Conservation (phyloP, 2,797 vertebrate genomes). For the Onychomys leucogaster region DNA sequence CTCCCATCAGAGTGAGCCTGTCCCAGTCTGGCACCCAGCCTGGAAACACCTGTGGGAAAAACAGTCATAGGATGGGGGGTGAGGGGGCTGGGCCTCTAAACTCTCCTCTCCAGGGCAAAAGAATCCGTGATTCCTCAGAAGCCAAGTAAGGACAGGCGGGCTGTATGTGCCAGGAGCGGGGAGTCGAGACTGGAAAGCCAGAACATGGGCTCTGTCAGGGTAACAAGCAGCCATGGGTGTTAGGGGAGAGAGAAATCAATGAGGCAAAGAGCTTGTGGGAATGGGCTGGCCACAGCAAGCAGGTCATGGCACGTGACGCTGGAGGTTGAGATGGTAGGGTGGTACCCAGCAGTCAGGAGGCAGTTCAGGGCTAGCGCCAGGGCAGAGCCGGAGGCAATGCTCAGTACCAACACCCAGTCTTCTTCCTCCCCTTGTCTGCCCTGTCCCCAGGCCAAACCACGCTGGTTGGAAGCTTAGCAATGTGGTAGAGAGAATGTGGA, state of each 20-base stretch:
- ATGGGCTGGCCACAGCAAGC: neutral
- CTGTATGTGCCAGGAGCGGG: neutral
- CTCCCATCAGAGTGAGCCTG: neutral
- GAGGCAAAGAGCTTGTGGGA: neutral
- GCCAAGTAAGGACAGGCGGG: neutral
- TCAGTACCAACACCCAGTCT: neutral
- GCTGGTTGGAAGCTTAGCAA: neutral
- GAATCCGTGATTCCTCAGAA: fast-evolving
- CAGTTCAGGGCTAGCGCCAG: neutral
- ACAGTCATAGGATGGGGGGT: neutral
- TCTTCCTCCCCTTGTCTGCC: neutral
- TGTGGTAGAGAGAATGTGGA: fast-evolving
- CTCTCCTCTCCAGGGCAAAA: neutral
- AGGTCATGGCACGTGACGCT: neutral
- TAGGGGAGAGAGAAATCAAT: fast-evolving
- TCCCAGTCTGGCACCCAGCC: neutral
- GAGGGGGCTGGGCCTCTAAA: neutral
- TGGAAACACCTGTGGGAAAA: neutral
- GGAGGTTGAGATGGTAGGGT: fast-evolving
- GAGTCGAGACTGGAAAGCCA: too few species aligned
- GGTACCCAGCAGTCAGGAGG: neutral
- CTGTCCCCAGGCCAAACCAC: neutral
- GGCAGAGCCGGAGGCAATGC: neutral
- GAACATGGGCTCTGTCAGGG: neutral
- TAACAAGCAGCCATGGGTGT: neutral